These are phyloP conservation scores for Peromyscus attwateri DNA, from an alignment of 2,797 vertebrate genomes.

Conservation along the genomic window DNA sequence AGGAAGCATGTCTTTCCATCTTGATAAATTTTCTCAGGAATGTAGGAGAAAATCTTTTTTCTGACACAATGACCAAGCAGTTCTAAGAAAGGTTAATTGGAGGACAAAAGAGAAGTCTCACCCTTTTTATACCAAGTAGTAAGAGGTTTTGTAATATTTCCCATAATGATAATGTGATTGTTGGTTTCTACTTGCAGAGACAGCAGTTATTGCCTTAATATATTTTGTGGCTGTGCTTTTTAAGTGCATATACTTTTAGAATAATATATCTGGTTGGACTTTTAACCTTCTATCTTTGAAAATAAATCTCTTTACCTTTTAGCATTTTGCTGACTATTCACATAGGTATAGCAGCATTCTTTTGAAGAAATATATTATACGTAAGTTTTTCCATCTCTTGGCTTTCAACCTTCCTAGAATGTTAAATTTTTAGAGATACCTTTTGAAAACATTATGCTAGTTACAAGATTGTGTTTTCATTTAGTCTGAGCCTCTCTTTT, in stretches of 20 bases:
- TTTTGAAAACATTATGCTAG: constrained; percentile 32
- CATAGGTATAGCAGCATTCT: not conserved
- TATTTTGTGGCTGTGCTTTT: constrained; percentile 30
- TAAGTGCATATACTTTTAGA: constrained; percentile 28
- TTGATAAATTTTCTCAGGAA: constrained; percentile 62
- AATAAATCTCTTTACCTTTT: constrained; percentile 50
- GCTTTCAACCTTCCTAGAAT: not conserved
- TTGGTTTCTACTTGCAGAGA: not conserved
- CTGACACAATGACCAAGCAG: not conserved
- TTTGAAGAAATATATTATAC: not conserved
- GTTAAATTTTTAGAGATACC: constrained; percentile 17
- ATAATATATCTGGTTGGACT: constrained; percentile 13
- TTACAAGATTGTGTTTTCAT: constrained; percentile 34
- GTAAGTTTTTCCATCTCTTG: constrained; percentile 52
- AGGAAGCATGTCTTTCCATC: constrained; percentile 55
- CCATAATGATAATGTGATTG: not conserved
- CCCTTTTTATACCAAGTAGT: constrained; percentile 29
- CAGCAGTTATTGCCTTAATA: constrained; percentile 32
- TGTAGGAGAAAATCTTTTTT: constrained; percentile 35
- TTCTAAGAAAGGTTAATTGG: constrained; percentile 60
- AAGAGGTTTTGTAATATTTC: constrained; percentile 41
- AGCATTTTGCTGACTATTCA: constrained; percentile 30
- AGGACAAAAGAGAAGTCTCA: not conserved
- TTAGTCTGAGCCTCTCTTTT: constrained; percentile 55
- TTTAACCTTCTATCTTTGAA: constrained; percentile 45